Base-by-base conservation (phyloP, 2,888 invertebrate genomes). In the Dermolepida albohirtum region DNA sequence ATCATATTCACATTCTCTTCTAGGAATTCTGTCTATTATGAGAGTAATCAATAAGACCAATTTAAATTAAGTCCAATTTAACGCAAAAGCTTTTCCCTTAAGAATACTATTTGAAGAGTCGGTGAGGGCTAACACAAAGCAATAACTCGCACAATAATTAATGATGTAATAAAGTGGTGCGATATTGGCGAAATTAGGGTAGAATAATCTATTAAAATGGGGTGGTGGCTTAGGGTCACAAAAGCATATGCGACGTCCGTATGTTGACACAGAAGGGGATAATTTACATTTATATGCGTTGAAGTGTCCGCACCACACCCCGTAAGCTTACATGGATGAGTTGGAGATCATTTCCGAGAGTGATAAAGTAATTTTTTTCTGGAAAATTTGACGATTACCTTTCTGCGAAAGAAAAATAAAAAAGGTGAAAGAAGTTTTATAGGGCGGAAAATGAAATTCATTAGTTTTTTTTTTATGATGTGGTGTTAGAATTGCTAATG, bases 91-190 rank as follows among this genome's bases (percentile, higher is more conserved):
- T 10, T 34, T 34, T 34, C 34, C 34, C 34, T 1, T 34, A 10
- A 7, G 17, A 14, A 12, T 8, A 8, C 8, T 47, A 47, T n/a
- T 14, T 34, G 34, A 39, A 44, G 29, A 4, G 40, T 6, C n/a
- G 27, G 27, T 2, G 40, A 39, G 39, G 16, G 12, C 43, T 47
- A 27, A 52, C 65, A 80, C 78, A 34, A 34, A 34, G 34, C 34
- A 34, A 34, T 34, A 34, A 34, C 34, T 34, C 34, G 34, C 80
- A 69, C 27, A 78, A 77, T 81, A 81, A 82, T 82, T 82, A 82
- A 82, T 82, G 81, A 81, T 78, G 80, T 81, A 82, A 82, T 82
- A 82, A 82, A 82, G 82, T 81, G 82, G 82, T 82, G 81, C 79
- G 82, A 82, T 82, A 82, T 82, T 80, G 82, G 81, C 81, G 77